Conservation (phyloP, 2,797 vertebrate genomes). For the Setipinna tenuifilis region DNA sequence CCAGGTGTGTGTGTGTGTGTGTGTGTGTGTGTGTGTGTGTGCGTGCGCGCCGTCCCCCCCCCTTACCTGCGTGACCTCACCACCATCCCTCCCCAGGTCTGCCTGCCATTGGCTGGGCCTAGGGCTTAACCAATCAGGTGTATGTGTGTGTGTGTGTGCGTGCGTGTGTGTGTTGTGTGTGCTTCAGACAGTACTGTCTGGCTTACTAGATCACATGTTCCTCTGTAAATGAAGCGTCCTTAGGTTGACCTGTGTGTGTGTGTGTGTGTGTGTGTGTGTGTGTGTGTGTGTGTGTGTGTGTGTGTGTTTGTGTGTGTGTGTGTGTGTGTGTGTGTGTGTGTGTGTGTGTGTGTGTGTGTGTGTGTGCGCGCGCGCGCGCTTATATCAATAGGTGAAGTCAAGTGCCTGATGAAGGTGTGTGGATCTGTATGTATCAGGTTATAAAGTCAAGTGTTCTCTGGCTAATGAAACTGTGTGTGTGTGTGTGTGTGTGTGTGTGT, state of each 20-base stretch:
- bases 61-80: conserved; percentile 84
- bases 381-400: no score
- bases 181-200: background rate
- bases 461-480: background rate
- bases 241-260: background rate
- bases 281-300: conserved; percentile 4
- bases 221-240: background rate
- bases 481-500: no score
- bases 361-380: no score
- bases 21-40: no score
- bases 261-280: background rate
- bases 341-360: conserved; percentile 78
- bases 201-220: background rate
- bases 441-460: no score
- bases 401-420: background rate
- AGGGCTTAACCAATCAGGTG: background rate
- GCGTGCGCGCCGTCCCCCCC: conserved; percentile 69
- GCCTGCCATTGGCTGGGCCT: background rate
- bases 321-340: conserved; percentile 24
- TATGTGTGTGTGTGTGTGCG: background rate
- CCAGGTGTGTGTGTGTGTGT: conserved; percentile 51
- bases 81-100: conserved; percentile 60
- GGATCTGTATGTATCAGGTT: no score
- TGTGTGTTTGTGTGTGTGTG: conserved; percentile 29
- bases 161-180: background rate